Base-by-base conservation (phyloP, 2,797 vertebrate species). In the Phataginus tricuspis region DNA sequence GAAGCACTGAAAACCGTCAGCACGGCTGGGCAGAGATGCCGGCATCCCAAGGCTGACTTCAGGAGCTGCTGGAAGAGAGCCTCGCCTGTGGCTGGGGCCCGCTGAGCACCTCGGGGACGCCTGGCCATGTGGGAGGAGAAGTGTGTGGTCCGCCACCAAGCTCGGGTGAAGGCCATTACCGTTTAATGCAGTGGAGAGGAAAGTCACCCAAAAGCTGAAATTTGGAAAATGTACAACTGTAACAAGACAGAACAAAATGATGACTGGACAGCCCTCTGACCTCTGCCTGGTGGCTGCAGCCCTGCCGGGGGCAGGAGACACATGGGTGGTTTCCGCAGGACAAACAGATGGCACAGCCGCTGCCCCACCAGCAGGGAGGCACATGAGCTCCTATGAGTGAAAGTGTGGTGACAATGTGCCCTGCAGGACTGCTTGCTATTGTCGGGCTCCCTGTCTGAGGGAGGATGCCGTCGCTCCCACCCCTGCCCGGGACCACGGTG, bases 261-360 rank as follows among this genome's bases (percentile, higher is more conserved):
- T 7, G 27, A 14, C 16, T 1, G 7, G 23, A 53, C 51, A 16
- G 75, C 21, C 61, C 37, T 63, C 13, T 3, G 19, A 23, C 34
- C 19, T 6, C 19, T 10, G 2, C 1, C 25, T 4, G 16, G 0
- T 12, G 2, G 19, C 15, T 4, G 7, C 18, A 21, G 16, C 42
- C 84, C 64, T 61, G 51, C 1, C 0, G 18, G 27, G 21, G 39
- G 15, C 57, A 21, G 37, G 13, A 11, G 14, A 71, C 13, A 23
- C 13, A 25, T 51, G 25, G 37, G n/a, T 0, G 23, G 6, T 10
- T 27, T 49, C 3, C 25, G 75, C 11, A 11, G 45, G 51, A 91
- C 59, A 64, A 64, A 85, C 53, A 29, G 23, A 25, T 2, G n/a
- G 53, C 25, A 4, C 7, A 0, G 21, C 12, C 0, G 27, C 27